Conservation (phyloP, 92 coral and sea anemone genomes). For the Muricea muricata region DNA sequence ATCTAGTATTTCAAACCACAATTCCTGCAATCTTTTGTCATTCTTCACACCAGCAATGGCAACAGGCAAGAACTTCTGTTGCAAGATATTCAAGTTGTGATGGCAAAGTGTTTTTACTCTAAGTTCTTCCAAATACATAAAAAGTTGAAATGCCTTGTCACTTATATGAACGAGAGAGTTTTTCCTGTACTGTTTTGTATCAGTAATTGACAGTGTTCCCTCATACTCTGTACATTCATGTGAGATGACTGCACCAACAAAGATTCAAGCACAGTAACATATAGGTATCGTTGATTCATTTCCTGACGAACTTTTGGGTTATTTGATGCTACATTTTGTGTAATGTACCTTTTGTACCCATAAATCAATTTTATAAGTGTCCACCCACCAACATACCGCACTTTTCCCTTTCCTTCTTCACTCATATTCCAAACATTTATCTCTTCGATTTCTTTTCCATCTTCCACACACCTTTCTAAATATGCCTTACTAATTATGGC, state of each 20-base stretch:
- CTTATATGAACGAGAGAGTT: constrained; percentile 47
- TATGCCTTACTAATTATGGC: neutral
- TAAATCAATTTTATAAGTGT: constrained; percentile 31
- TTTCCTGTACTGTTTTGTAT: constrained; percentile 42
- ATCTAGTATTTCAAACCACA: constrained; percentile 24
- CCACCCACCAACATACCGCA: constrained; percentile 58
- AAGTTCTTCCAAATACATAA: constrained; percentile 37
- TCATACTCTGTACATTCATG: constrained; percentile 42
- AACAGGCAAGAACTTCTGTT: constrained; percentile 8
- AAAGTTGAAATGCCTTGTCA: constrained; percentile 41
- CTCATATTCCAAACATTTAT: constrained; percentile 41
- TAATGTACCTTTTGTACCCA: constrained; percentile 47
- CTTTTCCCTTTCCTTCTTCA: constrained; percentile 48
- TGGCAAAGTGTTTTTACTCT: constrained; percentile 44
- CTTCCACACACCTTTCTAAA: neutral
- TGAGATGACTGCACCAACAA: constrained; percentile 15
- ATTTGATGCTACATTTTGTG: constrained; percentile 28
- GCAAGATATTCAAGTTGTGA: neutral
- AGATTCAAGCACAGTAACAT: constrained; percentile 24
- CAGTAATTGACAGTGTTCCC: constrained; percentile 29
- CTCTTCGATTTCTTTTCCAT: neutral
- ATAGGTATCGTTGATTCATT: constrained; percentile 27
- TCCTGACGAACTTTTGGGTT: constrained; percentile 7
- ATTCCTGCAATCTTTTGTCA: constrained; percentile 8
- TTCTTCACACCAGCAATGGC: constrained; percentile 36